Conservation (phyloP, 1,140 invertebrate species). For the Varroa destructor region DNA sequence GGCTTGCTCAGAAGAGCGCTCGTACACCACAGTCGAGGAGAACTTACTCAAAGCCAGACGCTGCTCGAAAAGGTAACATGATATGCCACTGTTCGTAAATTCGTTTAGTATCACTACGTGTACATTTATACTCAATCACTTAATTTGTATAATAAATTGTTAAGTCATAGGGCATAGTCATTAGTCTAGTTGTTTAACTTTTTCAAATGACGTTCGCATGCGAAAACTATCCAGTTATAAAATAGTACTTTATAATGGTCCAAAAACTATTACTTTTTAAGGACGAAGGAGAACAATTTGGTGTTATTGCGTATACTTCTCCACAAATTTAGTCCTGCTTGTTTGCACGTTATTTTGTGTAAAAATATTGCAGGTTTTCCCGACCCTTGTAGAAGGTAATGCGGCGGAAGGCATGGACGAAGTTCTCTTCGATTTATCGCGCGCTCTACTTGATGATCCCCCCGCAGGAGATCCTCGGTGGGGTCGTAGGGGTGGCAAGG, state of each 20-base stretch:
- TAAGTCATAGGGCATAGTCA: too few species aligned
- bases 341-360: too few species aligned
- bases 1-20: constrained; percentile 10
- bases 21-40: constrained; percentile 8
- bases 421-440: constrained; percentile 7
- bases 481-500: background rate
- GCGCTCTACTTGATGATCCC: background rate
- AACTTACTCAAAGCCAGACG: constrained; percentile 3
- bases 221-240: too few species aligned
- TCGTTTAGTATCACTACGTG: background rate
- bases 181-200: too few species aligned
- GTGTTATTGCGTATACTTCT: too few species aligned
- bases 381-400: background rate
- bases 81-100: background rate
- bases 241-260: too few species aligned
- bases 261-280: too few species aligned
- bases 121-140: too few species aligned
- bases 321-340: too few species aligned
- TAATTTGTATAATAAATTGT: too few species aligned
- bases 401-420: constrained; percentile 4
- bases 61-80: background rate
- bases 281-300: too few species aligned
- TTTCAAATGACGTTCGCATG: too few species aligned
- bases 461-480: constrained; percentile 22
- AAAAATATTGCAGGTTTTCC: constrained; percentile 6